phyloP scores from a whole-genome alignment of 2,888 invertebrate genomes.

The Anaspis maculata region DNA sequence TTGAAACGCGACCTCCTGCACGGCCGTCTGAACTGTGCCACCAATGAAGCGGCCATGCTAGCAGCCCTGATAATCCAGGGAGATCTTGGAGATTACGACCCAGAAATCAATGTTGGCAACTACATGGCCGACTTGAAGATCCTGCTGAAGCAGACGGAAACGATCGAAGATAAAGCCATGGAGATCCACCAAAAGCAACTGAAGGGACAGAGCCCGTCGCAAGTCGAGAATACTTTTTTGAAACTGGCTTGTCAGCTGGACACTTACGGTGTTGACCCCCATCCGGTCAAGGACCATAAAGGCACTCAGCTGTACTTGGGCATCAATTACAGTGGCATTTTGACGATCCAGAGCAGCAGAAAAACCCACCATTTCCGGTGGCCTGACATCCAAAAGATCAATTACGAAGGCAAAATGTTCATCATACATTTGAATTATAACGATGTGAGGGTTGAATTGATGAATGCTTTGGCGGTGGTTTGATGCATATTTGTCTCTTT shows the following conservation, averaged over 20 bases:
- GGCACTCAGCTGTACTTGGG: conserved; percentile 89
- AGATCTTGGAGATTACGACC: conserved; percentile 91
- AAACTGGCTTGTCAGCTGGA: conserved; percentile 86
- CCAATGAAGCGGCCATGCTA: conserved; percentile 80
- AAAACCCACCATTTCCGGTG: conserved; percentile 94
- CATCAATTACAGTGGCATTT: conserved; percentile 90
- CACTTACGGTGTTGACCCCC: conserved; percentile 96
- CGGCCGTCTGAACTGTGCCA: conserved; percentile 86
- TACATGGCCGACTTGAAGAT: conserved; percentile 89
- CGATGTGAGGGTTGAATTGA: conserved; percentile 56
- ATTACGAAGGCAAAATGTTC: conserved; percentile 97
- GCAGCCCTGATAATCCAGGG: conserved; percentile 91
- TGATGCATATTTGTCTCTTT: background rate
- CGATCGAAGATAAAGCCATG: conserved; percentile 87
- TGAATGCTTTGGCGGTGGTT: background rate
- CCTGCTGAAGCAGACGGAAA: conserved; percentile 83
- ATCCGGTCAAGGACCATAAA: conserved; percentile 96
- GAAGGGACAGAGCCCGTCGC: conserved; percentile 76
- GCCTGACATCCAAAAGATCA: conserved; percentile 92
- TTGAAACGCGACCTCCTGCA: conserved; percentile 90
- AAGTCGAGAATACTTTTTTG: conserved; percentile 85
- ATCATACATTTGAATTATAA: conserved; percentile 88
- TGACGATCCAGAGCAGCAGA: conserved; percentile 88
- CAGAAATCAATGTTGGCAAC: conserved; percentile 76
- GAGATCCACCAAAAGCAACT: conserved; percentile 84